A percentile compares a stretch with the other conserved stretches of the same genome.
Conservation (phyloP, 2,797 vertebrate species). For the Pseudopleuronectes americanus region DNA sequence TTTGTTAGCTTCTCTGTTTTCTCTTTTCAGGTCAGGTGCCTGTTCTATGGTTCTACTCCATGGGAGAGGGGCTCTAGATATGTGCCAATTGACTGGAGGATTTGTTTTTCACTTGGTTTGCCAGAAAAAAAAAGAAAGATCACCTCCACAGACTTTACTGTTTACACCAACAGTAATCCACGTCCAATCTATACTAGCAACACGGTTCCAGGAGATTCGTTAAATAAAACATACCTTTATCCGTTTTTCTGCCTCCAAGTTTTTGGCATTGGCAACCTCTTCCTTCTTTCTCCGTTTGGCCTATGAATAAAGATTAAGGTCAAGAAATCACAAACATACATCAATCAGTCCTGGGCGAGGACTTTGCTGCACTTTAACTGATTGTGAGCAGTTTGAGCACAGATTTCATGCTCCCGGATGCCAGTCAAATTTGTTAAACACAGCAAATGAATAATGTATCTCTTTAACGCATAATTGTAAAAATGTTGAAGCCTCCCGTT, state of each 20-base stretch:
- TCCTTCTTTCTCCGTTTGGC: constrained; percentile 99
- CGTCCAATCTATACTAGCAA: no score
- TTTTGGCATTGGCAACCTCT: constrained; percentile 98
- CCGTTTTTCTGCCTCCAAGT: constrained; percentile 98
- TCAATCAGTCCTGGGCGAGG: constrained; percentile 68
- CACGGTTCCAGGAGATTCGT: constrained; percentile 14
- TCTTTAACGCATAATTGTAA: constrained; percentile 88
- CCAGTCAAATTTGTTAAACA: constrained; percentile 83
- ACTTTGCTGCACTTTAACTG: constrained; percentile 72
- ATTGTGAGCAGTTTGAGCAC: constrained; percentile 75
- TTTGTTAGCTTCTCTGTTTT: no score
- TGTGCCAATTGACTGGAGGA: no score
- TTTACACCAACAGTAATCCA: no score
- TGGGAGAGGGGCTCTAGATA: no score
- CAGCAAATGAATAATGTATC: constrained; percentile 83
- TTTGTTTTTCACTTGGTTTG: no score
- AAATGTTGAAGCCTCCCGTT: constrained; percentile 85
- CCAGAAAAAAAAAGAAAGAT: no score
- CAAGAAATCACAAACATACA: constrained; percentile 55
- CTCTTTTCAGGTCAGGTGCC: no score
- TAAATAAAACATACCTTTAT: constrained; percentile 91
- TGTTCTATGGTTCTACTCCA: no score
- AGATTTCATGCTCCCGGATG: constrained; percentile 74
- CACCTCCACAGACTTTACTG: no score
- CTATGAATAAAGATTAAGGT: constrained; percentile 88